These are phyloP conservation scores for Caenorhabditis remanei DNA, from an alignment of 1,140 invertebrate genomes.

Conservation along the genomic window DNA sequence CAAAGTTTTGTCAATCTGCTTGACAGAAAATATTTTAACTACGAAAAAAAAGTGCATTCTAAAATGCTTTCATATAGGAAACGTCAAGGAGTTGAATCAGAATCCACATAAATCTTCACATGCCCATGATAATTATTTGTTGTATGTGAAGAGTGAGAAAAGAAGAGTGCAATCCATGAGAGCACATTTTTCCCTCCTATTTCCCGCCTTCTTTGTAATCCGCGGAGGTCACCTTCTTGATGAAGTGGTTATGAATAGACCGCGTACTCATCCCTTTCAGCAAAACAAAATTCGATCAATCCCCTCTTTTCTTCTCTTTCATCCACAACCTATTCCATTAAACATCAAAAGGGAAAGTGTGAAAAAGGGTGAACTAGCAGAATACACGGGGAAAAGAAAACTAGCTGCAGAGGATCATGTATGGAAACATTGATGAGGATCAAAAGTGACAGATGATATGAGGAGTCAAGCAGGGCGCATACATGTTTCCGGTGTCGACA, in stretches of 20 bases:
- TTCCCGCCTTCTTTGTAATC: conserved; percentile 15
- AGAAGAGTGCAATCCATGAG: conserved; percentile 6
- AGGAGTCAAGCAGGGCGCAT: conserved; percentile 23
- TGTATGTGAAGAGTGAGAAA: background rate
- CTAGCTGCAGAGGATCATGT: background rate
- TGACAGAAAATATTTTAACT: background rate
- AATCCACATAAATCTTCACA: background rate
- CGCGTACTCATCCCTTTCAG: conserved; percentile 34
- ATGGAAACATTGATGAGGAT: conserved; percentile 45
- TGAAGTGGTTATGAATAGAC: conserved; percentile 52
- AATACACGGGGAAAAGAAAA: background rate
- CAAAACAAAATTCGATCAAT: conserved; percentile 45
- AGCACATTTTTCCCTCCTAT: background rate
- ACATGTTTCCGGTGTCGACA: conserved; percentile 47
- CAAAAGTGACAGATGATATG: conserved; percentile 56
- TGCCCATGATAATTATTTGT: conserved; percentile 31
- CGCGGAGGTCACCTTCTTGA: conserved; percentile 53
- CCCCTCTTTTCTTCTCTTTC: background rate
- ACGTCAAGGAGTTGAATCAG: background rate
- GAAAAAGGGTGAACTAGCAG: background rate
- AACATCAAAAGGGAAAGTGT: conserved; percentile 15
- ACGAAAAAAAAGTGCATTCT: background rate
- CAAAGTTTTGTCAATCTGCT: too few relatives aligned
- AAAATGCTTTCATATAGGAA: background rate
- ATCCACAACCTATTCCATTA: background rate